These are phyloP conservation scores for Goniozus legneri DNA, from an alignment of 1,140 invertebrate genomes.

Conservation along the genomic window DNA sequence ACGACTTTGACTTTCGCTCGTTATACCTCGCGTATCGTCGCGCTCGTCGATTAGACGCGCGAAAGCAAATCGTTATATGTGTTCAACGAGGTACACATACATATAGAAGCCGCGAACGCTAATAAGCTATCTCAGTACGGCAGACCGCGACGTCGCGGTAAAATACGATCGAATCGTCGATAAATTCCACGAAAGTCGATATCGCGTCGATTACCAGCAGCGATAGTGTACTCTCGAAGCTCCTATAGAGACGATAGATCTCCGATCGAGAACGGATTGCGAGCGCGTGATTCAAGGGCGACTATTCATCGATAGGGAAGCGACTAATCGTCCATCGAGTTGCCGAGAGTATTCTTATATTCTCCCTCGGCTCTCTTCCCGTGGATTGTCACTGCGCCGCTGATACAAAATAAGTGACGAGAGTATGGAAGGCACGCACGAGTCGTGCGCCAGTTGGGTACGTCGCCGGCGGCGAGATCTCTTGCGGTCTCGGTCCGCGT, in stretches of 20 bases:
- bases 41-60: constrained; percentile 17
- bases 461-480: constrained; percentile 25
- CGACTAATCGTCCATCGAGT: neutral
- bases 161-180: constrained; percentile 12
- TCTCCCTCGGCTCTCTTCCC: neutral
- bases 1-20: constrained; percentile 26
- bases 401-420: neutral
- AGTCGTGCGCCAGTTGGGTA: constrained; percentile 31
- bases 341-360: too few species aligned
- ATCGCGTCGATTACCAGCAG: too few species aligned
- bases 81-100: too few species aligned
- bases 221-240: too few species aligned
- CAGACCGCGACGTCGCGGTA: constrained; percentile 1
- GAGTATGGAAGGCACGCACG: constrained; percentile 15
- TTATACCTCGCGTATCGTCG: constrained; percentile 19
- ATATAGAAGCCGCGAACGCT: too few species aligned
- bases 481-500: constrained; percentile 8
- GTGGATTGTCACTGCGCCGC: neutral
- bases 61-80: constrained; percentile 18
- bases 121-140: neutral
- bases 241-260: too few species aligned
- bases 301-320: neutral
- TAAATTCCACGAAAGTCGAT: constrained; percentile 30
- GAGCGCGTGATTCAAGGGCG: too few species aligned
- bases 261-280: too few species aligned